Evolutionary conservation across 2,888 invertebrate species (phyloP), one percentile per base, ranked within the genome.

Genomic region (Perdita meconis): DNA sequence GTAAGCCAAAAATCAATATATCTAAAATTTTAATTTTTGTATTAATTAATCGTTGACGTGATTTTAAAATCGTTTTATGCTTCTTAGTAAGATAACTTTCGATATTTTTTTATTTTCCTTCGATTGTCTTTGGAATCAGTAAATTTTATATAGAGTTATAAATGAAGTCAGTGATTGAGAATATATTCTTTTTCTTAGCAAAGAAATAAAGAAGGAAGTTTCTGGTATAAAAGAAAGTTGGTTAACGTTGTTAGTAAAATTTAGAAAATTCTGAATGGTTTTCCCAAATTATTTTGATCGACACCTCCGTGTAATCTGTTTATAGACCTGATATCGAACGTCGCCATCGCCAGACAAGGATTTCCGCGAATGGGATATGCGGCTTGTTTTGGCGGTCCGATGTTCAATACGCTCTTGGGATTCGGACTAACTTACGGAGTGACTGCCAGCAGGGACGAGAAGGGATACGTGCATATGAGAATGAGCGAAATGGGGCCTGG

Each of bases 351-450:
- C 0, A 91, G 92, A 63, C 94, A 94, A 83, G 95, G 95, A 1
- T 95, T 93, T 87, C 94, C 95, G 0, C 92, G 94, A 71, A 95
- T 95, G 95, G 95, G 94, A 0, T 94, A 94, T 85, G 94, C 95
- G 0, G 95, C 95, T 0, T 95, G 95, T 73, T 95, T 95, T 88
- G 96, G 95, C 19, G 95, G 95, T 5, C 95, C 95, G 1, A 92
- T 96, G 69, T 95, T 96, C 86, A 95, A 93, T 83, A 91, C 92
- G 1, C 88, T 93, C 5, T 67, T 93, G 42, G 93, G 93, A 19
- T 87, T 93, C 6, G 93, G 93, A 19, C 78, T 93, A 53, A 92
- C 92, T 10, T 93, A 92, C 73, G 86, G 90, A 2, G 86, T 91
- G 12, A 83, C 89, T 6, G 86, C 86, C 3, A 63, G 63, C 1